A percentile compares a stretch with the other conserved stretches of the same genome.
Evolutionary conservation across 2,797 vertebrate species (phyloP).

Genomic region (Bradypodion pumilum): DNA sequence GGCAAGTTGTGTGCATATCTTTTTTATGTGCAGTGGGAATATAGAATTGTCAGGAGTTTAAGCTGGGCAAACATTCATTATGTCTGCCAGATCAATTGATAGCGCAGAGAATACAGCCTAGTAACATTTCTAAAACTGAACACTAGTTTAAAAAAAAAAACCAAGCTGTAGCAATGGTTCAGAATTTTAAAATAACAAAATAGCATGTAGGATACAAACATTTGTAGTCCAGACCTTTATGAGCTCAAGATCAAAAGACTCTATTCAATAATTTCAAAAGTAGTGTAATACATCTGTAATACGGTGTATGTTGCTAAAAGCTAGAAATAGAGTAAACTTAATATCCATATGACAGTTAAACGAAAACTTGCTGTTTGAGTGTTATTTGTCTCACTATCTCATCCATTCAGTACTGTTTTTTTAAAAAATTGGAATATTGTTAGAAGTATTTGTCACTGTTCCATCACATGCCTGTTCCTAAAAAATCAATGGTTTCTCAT

Average conservation of each 20-base stretch:
- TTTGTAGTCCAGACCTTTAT: not conserved
- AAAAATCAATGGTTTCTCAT: constrained; percentile 29
- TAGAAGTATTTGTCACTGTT: constrained; percentile 2
- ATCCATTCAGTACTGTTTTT: not conserved
- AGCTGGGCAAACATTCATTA: not conserved
- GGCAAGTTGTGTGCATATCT: not conserved
- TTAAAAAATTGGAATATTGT: not conserved
- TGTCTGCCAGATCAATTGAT: not conserved
- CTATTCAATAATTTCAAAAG: not conserved
- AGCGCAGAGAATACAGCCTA: not conserved
- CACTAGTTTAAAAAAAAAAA: not conserved
- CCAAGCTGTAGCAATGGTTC: not conserved
- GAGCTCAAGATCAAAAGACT: not conserved
- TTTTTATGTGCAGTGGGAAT: not conserved
- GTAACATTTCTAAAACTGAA: not conserved
- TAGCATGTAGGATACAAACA: not conserved
- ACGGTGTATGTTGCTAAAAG: not conserved
- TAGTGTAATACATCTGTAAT: not conserved
- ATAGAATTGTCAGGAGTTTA: not conserved
- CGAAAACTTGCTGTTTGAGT: not conserved
- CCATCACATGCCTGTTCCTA: constrained; percentile 18
- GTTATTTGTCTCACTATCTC: not conserved
- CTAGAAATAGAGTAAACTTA: not conserved
- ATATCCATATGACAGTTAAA: not conserved
- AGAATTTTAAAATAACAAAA: not conserved